Evolutionary conservation across 2,797 vertebrate species (phyloP).

Genomic region (Tragelaphus eurycerus): DNA sequence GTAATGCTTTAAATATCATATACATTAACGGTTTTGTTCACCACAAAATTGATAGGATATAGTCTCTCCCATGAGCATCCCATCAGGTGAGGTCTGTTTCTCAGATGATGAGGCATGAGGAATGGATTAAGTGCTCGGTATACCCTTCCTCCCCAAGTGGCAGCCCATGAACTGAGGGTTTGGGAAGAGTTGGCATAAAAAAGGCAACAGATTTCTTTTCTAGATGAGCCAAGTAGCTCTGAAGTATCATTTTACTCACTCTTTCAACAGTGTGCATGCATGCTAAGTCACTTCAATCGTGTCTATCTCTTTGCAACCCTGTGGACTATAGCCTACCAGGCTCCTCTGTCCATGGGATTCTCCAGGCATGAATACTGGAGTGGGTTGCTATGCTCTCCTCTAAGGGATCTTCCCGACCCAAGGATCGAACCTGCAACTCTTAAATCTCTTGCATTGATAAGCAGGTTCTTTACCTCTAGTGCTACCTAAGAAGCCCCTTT

Average conservation of each 20-base stretch:
- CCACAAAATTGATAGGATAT: accelerated
- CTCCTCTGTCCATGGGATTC: background rate
- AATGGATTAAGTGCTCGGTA: background rate
- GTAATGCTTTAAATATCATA: background rate
- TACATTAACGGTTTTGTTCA: background rate
- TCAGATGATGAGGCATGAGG: background rate
- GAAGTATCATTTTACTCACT: background rate
- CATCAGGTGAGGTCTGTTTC: background rate
- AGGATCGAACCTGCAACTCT: accelerated
- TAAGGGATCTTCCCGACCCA: background rate
- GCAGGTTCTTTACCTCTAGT: background rate
- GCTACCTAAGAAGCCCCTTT: background rate
- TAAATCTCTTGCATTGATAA: background rate
- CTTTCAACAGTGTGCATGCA: background rate
- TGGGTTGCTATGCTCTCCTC: background rate
- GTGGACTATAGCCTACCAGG: background rate
- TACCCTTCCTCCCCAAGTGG: background rate
- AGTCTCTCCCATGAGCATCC: background rate
- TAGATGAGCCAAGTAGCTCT: background rate
- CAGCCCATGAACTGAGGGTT: background rate
- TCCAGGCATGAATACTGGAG: background rate
- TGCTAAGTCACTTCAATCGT: background rate
- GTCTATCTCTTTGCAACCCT: background rate
- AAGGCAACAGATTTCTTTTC: background rate
- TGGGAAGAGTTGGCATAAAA: background rate